These are phyloP conservation scores for Salvelinus fontinalis DNA, from an alignment of 2,113 vertebrate genomes.

Conservation along the genomic window DNA sequence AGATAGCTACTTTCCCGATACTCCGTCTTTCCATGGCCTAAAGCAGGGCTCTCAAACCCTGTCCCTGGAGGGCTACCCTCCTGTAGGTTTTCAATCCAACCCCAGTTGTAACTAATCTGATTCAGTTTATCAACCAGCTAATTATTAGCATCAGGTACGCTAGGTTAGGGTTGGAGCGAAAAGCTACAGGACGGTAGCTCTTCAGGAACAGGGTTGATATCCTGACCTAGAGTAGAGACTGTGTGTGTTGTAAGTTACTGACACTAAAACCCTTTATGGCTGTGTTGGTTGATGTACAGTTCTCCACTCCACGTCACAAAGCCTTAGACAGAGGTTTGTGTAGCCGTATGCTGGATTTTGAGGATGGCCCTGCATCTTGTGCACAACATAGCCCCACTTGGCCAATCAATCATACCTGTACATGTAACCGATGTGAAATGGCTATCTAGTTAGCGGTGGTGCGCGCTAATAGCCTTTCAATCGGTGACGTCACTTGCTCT, in stretches of 20 bases:
- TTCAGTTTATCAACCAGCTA: no score
- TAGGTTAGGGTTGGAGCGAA: no score
- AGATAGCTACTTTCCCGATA: slow-evolving; percentile 25
- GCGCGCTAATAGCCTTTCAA: no score
- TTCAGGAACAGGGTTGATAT: no score
- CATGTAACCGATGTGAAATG: no score
- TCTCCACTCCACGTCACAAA: not conserved
- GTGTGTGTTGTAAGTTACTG: not conserved
- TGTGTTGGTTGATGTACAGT: not conserved
- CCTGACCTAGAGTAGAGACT: not conserved
- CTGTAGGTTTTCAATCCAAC: no score
- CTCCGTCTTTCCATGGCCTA: slow-evolving; percentile 4
- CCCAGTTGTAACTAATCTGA: no score
- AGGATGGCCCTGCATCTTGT: not conserved
- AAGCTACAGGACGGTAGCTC: no score
- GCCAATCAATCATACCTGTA: slow-evolving; percentile 17
- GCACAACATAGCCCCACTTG: slow-evolving; percentile 1
- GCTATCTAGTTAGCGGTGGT: no score
- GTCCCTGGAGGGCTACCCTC: no score
- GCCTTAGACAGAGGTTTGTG: not conserved
- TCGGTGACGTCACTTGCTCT: no score
- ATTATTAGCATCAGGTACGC: no score
- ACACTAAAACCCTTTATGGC: not conserved
- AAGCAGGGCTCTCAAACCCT: not conserved
- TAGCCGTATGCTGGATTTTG: not conserved